phyloP scores from a whole-genome alignment of 2,888 invertebrate species.

The Sicus ferrugineus region DNA sequence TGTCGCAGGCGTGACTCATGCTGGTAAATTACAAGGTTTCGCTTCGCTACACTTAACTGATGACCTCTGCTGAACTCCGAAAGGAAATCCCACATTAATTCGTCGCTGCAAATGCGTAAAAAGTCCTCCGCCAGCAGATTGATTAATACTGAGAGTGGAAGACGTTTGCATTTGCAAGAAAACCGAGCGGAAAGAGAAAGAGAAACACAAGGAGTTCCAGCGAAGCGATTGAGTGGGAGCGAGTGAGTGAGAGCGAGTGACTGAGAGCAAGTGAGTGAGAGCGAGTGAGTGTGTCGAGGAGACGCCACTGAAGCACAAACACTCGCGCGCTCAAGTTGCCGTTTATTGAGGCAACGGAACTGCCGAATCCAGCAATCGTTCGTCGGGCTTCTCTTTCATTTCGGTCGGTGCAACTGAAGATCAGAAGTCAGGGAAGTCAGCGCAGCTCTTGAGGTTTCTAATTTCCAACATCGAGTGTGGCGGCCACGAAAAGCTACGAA shows the following conservation, averaged over 20 bases:
- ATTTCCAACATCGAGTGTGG: not conserved
- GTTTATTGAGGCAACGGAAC: too few relatives aligned
- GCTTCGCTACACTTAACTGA: too few relatives aligned
- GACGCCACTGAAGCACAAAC: too few relatives aligned
- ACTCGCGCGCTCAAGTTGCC: too few relatives aligned
- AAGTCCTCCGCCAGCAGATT: not conserved
- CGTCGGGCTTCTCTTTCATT: too few relatives aligned
- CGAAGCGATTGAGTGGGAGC: too few relatives aligned
- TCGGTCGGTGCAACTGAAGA: too few relatives aligned
- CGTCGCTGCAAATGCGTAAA: not conserved
- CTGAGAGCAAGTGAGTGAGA: too few relatives aligned
- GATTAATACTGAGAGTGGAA: slow-evolving; percentile 6
- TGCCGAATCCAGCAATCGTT: too few relatives aligned
- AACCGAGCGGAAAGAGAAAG: not conserved
- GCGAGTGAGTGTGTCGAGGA: too few relatives aligned
- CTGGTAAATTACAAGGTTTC: too few relatives aligned
- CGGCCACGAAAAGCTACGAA: not conserved
- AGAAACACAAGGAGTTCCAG: not conserved
- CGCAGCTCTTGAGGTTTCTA: slow-evolving; percentile 4
- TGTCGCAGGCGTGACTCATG: not conserved
- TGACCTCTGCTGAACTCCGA: not conserved
- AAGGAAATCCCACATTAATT: slow-evolving; percentile 28
- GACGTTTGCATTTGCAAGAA: not conserved
- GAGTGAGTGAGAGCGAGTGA: too few relatives aligned
- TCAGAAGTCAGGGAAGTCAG: slow-evolving; percentile 2